Base-by-base conservation (phyloP, 2,113 vertebrate species). In the Sebastes schlegelii region DNA sequence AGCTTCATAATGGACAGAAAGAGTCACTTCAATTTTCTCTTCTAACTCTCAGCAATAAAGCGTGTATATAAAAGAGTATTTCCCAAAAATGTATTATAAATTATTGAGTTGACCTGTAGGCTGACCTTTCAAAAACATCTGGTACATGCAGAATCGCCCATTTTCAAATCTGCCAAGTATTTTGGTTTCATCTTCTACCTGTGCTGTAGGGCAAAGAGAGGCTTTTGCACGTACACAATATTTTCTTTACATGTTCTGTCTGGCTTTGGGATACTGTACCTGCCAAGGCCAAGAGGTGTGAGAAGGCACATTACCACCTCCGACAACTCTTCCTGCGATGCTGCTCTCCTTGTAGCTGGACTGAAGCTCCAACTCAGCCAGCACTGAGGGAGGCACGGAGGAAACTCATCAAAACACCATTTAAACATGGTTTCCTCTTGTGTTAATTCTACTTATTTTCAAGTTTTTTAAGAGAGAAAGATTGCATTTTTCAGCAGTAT, bases 211-310 rank as follows among this genome's bases (percentile, higher is more conserved):
- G 34, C 8, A 64, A 81, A 69, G 23, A n/a, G 16, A 65, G 11
- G 17, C 51, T 55, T 14, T 52, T 74, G 12, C 64, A 23, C 48
- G 42, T 21, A 34, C 40, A 51, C 19, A 63, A 23, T n/a, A 7
- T 8, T 51, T 61, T 48, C 16, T 23, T 4, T 66, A 34, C 43
- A 63, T 11, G 40, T 16, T 23, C 34, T 48, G 3, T 45, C 48
- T 8, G 11, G 43, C 16, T 46, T 4, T 61, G 26, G 19, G 16
- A 70, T 74, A 26, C 48, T 48, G 48, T 64, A 85, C 96, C 95
- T 96, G 96, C 69, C 91, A 95, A 34, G 96, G 95, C 96, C 96
- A 96, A 3, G 91, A n/a, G 43, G 86, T 83, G 4, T 21, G 51
- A 42, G 14, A 65, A 5, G 0, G 0, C 0, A 84, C 90, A 23